phyloP scores from a whole-genome alignment of 2,113 vertebrate species.

The Urocolius indicus region DNA sequence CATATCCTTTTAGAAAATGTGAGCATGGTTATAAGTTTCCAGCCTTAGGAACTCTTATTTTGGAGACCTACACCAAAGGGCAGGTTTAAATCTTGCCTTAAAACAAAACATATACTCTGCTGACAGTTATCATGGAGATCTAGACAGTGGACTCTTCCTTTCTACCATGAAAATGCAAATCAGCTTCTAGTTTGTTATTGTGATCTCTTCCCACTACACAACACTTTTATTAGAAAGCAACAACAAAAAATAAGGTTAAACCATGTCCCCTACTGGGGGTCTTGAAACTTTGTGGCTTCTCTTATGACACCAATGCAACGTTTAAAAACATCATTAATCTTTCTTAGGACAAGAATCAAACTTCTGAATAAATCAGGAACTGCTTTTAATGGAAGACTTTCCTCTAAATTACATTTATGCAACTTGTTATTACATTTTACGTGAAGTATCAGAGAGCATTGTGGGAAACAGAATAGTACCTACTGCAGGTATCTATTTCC shows the following conservation, averaged over 20 bases:
- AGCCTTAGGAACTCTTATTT: neutral
- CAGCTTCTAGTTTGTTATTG: neutral
- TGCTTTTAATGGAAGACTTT: neutral
- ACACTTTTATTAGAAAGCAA: neutral
- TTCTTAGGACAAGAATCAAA: neutral
- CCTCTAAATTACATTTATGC: slow-evolving; percentile 35
- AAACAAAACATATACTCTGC: neutral
- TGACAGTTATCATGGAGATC: neutral
- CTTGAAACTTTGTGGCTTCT: neutral
- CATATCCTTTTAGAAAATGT: neutral
- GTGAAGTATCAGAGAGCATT: neutral
- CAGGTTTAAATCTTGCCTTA: neutral
- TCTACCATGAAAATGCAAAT: neutral
- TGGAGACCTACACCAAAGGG: neutral
- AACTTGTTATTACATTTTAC: slow-evolving; percentile 30
- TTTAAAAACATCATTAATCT: neutral
- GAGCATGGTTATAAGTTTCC: neutral
- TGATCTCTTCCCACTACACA: neutral
- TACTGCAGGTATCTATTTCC: slow-evolving; percentile 17
- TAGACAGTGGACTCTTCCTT: neutral
- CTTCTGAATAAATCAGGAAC: slow-evolving; percentile 1
- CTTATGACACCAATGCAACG: neutral
- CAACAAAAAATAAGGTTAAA: neutral
- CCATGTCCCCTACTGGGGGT: neutral
- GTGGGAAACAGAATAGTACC: neutral